These are phyloP conservation scores for Tylochromis polylepis DNA, from an alignment of 2,113 vertebrate species.

Conservation along the genomic window DNA sequence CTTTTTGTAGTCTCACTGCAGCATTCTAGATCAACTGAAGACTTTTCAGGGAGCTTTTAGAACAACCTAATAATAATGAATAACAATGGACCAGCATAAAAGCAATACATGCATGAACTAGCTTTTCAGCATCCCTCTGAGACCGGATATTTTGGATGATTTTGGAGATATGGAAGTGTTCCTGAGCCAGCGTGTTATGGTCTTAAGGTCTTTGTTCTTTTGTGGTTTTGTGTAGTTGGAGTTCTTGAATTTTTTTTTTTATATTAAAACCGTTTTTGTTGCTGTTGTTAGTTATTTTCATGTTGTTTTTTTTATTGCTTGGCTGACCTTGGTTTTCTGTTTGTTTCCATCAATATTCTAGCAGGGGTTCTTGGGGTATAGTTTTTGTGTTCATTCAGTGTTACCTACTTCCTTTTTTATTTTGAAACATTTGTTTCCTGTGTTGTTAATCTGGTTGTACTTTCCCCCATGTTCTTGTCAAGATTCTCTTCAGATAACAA, in stretches of 20 bases:
- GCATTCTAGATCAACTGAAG: too few relatives aligned
- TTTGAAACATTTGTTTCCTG: neutral
- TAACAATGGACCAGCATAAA: neutral
- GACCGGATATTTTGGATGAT: neutral
- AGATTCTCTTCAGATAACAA: neutral
- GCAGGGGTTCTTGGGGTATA: neutral
- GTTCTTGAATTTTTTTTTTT: neutral
- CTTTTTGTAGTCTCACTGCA: too few relatives aligned
- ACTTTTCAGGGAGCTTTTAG: neutral
- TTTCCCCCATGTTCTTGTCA: neutral
- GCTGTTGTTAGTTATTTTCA: neutral
- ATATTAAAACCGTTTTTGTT: neutral
- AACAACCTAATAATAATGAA: neutral
- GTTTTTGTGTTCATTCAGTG: neutral
- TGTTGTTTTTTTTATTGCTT: neutral
- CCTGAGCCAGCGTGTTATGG: neutral
- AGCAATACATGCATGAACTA: neutral
- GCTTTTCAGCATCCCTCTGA: neutral
- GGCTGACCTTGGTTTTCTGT: neutral
- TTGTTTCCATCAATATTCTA: neutral
- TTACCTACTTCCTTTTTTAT: neutral
- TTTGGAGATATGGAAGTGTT: neutral
- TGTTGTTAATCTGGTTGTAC: neutral
- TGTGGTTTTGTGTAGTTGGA: neutral
- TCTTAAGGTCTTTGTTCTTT: neutral